Conservation (phyloP, 2,113 vertebrate species). For the Azemiops feae region DNA sequence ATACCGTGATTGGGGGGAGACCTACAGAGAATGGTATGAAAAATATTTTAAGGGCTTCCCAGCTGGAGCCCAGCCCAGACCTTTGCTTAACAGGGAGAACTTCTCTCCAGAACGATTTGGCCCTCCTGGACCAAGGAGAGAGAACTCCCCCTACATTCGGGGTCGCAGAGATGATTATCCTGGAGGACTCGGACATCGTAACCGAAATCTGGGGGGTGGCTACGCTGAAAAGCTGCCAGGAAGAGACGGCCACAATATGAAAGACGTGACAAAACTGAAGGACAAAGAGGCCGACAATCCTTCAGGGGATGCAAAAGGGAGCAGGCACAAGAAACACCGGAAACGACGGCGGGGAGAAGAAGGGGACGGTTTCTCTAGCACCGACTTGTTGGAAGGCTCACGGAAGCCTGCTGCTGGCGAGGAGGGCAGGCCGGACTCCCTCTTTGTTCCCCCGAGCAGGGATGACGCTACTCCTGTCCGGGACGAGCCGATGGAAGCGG, state of each 20-base stretch:
- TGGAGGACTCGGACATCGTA: constrained; percentile 70
- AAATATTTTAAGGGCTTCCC: constrained; percentile 88
- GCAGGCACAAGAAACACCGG: constrained; percentile 83
- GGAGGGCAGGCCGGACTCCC: constrained; percentile 71
- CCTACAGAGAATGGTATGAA: constrained; percentile 91
- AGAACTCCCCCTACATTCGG: constrained; percentile 84
- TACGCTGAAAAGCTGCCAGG: constrained; percentile 73
- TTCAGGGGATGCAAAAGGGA: constrained; percentile 68
- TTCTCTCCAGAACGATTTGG: constrained; percentile 78
- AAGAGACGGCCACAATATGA: constrained; percentile 75
- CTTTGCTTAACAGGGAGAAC: constrained; percentile 72
- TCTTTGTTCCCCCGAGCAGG: constrained; percentile 73
- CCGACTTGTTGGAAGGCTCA: constrained; percentile 68
- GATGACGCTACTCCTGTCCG: constrained; percentile 92
- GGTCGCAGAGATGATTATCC: constrained; percentile 71
- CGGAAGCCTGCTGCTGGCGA: constrained; percentile 71
- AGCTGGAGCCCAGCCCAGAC: constrained; percentile 73
- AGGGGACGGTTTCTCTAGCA: constrained; percentile 66
- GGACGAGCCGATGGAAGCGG: constrained; percentile 93
- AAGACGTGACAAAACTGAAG: constrained; percentile 74
- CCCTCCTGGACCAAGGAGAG: constrained; percentile 68
- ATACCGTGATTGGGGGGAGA: constrained; percentile 88
- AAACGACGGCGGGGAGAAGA: constrained; percentile 90
- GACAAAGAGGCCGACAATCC: constrained; percentile 66
- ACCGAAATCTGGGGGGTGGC: constrained; percentile 66